Evolutionary conservation across 2,888 invertebrate genomes (phyloP), one percentile per base, ranked within the genome.

Genomic region (Tortricodes alternella): DNA sequence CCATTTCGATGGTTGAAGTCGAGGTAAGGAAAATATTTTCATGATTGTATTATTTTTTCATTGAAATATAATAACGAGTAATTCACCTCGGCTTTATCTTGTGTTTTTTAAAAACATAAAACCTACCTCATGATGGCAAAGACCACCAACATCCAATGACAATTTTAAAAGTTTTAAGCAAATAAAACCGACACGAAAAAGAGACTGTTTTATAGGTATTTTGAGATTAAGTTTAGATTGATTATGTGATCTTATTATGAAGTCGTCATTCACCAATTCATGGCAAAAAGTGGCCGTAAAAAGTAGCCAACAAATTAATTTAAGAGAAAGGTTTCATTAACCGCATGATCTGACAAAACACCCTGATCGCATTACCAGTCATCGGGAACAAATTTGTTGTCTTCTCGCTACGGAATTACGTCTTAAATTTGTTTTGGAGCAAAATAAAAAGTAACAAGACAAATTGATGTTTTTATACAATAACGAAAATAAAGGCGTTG

Each of bases 301-400:
- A 18, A 6, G 27, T 11, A 44, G 37, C 37, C 37, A 37, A 37
- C 34, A 23, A 50, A 44, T 38, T 35, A 37, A 43, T 50, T 61
- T 60, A 64, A 70, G 71, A 71, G 73, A 74, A 74, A 73, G 74
- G 82, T 49, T 53, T 83, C 83, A 87, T 89, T 85, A 85, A 67
- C 79, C 78, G 84, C 81, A 83, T 89, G 85, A 85, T 82, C 85
- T 82, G 82, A 80, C 88, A 84, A 79, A 84, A 78, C 74, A 78
- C 68, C 77, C 71, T 78, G 80, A 84, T 80, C 72, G 73, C 65
- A 50, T 78, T 76, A 70, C 76, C 71, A 77, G 80, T 76, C 80
- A 82, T 82, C 76, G 82, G 82, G 81, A 84, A 86, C 79, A 85
- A 86, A 88, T 87, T 86, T 78, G 77, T 76, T 73, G 69, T 71